Base-by-base conservation (phyloP, 2,888 invertebrate genomes). In the Automeris io region DNA sequence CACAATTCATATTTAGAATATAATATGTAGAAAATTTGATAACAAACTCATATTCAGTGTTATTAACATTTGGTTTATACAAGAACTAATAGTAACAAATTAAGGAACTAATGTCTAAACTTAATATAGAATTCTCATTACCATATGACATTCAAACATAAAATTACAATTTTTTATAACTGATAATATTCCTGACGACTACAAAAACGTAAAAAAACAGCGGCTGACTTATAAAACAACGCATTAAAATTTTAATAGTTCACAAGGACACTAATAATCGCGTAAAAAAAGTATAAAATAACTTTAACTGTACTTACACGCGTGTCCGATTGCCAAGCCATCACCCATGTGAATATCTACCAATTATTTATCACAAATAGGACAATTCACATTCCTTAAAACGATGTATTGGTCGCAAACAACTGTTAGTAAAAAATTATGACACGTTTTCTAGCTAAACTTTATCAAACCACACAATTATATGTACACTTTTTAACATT, bases 271-370 rank as follows among this genome's bases (percentile, higher is more conserved):
- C 70, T 58, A 22, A 22, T 63, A 16, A 26, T 16, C 8, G 16
- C 7, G 16, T 2, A 5, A 7, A 29, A 16, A n/a, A 16, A 16
- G 5, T 9, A 1, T 29, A 29, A n/a, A 5, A 3, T 6, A 29
- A 5, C 3, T 29, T 45, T 41, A 47, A 45, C 35, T 39, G 35
- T 47, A 77, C 86, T 79, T 74, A 86, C 86, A 80, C 81, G 85
- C 68, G 81, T 79, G 74, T 85, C 86, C 76, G 80, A 77, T 75
- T 85, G 86, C 86, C 86, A 86, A 85, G 86, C 86, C 86, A 86
- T 86, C 76, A 85, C 85, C 85, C 85, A 86, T 85, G 79, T 76
- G 83, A 77, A 76, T 70, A 68, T 73, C 64, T 66, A 82, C 83
- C 78, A 76, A 69, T 76, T 77, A 68, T 62, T 65, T 64, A 71